Conservation (phyloP, 2,113 vertebrate species). For the Lophochroa leadbeateri region DNA sequence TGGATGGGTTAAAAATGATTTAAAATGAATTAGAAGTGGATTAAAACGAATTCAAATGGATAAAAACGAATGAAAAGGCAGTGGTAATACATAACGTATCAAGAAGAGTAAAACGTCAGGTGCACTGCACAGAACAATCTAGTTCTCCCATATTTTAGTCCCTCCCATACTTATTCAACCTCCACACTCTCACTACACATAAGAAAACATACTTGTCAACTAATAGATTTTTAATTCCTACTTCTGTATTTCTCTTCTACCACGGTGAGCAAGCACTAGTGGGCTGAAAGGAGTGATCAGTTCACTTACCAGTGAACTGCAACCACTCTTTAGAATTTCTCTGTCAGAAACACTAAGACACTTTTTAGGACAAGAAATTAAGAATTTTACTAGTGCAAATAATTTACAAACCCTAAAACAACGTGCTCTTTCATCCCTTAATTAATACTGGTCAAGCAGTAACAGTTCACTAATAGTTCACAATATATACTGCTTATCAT, state of each 20-base stretch:
- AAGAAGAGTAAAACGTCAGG: background rate
- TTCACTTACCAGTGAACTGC: background rate
- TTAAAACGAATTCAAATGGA: too few species aligned
- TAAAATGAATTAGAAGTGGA: too few species aligned
- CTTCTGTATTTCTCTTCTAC: background rate
- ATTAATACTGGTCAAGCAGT: background rate
- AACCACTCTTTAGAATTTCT: background rate
- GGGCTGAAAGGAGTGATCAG: background rate
- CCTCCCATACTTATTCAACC: background rate
- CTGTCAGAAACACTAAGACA: background rate
- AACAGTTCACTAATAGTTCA: background rate
- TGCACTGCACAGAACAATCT: background rate
- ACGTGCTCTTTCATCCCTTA: background rate
- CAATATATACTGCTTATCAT: background rate
- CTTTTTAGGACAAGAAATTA: background rate
- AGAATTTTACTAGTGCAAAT: background rate
- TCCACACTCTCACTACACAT: accelerated
- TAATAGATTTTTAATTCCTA: background rate
- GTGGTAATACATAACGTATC: background rate
- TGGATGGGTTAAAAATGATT: too few species aligned
- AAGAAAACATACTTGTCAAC: background rate
- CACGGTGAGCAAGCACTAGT: background rate
- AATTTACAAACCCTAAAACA: background rate
- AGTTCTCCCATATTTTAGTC: background rate
- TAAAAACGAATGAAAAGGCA: too few species aligned